A percentile compares a stretch with the other conserved stretches of the same genome.
These are phyloP conservation scores for Cylloceria caligata DNA, from an alignment of 2,888 invertebrate species.

Conservation along the genomic window DNA sequence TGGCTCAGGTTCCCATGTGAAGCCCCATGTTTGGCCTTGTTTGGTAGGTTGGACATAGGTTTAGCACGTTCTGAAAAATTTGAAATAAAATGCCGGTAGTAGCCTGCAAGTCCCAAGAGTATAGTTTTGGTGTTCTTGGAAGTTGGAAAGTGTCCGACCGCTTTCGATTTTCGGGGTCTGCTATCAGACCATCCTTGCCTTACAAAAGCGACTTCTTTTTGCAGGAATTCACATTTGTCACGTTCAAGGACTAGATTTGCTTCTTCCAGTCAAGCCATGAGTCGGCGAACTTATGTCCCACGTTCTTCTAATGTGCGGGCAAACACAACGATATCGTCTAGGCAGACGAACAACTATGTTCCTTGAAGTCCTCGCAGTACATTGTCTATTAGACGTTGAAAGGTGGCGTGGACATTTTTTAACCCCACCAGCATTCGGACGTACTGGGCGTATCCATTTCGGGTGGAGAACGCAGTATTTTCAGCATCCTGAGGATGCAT, in stretches of 20 bases:
- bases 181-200: constrained; percentile 40
- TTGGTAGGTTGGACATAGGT: no score
- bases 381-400: constrained; percentile 44
- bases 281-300: constrained; percentile 4
- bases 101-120: no score
- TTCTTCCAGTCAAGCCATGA: constrained; percentile 32
- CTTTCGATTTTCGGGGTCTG: no score
- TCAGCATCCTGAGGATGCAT: neutral
- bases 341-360: constrained; percentile 63
- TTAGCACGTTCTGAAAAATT: no score
- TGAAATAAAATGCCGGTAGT: no score
- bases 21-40: no score
- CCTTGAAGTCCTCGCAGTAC: constrained; percentile 48
- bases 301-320: constrained; percentile 21
- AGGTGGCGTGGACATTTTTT: constrained; percentile 47
- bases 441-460: constrained; percentile 38
- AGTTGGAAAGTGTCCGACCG: no score
- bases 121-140: no score
- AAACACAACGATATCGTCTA: constrained; percentile 72
- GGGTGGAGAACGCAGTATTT: constrained; percentile 47
- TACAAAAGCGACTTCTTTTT: constrained; percentile 30
- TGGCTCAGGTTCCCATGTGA: no score
- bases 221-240: constrained; percentile 56
- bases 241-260: constrained; percentile 40
- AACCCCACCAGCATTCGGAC: constrained; percentile 41